These are phyloP conservation scores for Pungitius pungitius DNA, from an alignment of 2,113 vertebrate species.

Conservation along the genomic window DNA sequence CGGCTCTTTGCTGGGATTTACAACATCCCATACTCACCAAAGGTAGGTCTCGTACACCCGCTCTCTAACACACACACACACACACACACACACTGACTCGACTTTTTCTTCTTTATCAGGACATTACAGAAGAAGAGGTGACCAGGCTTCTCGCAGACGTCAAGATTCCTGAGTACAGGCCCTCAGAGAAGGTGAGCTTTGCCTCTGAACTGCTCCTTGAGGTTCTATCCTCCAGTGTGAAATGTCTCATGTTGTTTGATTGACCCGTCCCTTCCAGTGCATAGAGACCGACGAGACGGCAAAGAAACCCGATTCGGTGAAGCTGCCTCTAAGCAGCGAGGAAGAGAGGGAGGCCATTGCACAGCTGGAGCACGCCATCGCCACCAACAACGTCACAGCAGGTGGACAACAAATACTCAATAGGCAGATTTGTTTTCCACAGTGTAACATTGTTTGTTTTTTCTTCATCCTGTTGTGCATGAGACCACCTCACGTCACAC, in stretches of 20 bases:
- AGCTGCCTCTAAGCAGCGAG: slow-evolving; percentile 89
- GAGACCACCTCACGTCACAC: neutral
- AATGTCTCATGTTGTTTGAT: neutral
- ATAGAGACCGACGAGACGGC: slow-evolving; percentile 94
- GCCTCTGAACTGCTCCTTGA: neutral
- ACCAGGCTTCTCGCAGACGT: slow-evolving; percentile 82
- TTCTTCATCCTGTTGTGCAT: neutral
- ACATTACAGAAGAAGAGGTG: slow-evolving; percentile 84
- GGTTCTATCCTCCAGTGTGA: neutral
- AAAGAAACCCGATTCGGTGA: slow-evolving; percentile 89
- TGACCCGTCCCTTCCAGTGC: slow-evolving; percentile 74
- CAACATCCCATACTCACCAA: slow-evolving; percentile 88
- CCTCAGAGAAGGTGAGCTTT: slow-evolving; percentile 88
- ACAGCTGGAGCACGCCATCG: slow-evolving; percentile 87
- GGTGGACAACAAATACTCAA: slow-evolving; percentile 71
- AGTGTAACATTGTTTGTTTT: too few species aligned
- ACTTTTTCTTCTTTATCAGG: slow-evolving; percentile 72
- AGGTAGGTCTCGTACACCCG: slow-evolving; percentile 75
- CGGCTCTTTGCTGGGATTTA: slow-evolving; percentile 90
- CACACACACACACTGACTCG: neutral
- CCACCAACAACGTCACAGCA: slow-evolving; percentile 80
- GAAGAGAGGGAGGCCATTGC: slow-evolving; percentile 92
- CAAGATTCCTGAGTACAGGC: slow-evolving; percentile 91
- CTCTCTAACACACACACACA: neutral
- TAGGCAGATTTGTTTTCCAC: neutral